Evolutionary conservation across 2,888 invertebrate species (phyloP).

Genomic region (Caradrina kadenii): DNA sequence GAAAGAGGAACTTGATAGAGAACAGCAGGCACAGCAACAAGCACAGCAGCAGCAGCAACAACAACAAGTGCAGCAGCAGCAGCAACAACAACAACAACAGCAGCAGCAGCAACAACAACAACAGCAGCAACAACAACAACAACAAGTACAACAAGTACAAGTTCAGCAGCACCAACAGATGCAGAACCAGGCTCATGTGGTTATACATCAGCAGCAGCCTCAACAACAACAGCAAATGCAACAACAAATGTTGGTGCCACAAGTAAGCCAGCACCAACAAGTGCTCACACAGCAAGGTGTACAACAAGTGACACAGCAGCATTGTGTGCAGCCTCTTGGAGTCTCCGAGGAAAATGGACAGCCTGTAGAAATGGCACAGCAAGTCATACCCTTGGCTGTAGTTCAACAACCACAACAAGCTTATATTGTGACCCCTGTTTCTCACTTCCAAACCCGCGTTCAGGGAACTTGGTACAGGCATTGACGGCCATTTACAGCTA

Average conservation of each 20-base stretch:
- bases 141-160: conserved; percentile 84
- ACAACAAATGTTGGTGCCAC: conserved; percentile 88
- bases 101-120: conserved; percentile 83
- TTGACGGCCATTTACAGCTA: conserved; percentile 75
- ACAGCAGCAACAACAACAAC: conserved; percentile 83
- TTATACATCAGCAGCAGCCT: conserved; percentile 83
- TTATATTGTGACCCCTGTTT: conserved; percentile 92
- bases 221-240: conserved; percentile 83
- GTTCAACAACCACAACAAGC: conserved; percentile 92
- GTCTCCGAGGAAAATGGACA: conserved; percentile 88
- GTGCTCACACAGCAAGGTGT: conserved; percentile 85
- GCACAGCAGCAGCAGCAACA: conserved; percentile 79
- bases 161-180: conserved; percentile 87
- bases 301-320: conserved; percentile 86
- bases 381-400: conserved; percentile 92
- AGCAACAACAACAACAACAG: conserved; percentile 76
- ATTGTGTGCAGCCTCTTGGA: conserved; percentile 87
- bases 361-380: conserved; percentile 91
- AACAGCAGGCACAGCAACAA: conserved; percentile 82
- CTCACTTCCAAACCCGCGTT: conserved; percentile 92
- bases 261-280: conserved; percentile 88
- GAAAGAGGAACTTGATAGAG: conserved; percentile 86
- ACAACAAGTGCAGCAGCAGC: conserved; percentile 77
- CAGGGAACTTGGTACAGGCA: conserved; percentile 91
- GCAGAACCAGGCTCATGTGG: conserved; percentile 84